Conservation (phyloP, 2,113 vertebrate species). For the Uria lomvia region DNA sequence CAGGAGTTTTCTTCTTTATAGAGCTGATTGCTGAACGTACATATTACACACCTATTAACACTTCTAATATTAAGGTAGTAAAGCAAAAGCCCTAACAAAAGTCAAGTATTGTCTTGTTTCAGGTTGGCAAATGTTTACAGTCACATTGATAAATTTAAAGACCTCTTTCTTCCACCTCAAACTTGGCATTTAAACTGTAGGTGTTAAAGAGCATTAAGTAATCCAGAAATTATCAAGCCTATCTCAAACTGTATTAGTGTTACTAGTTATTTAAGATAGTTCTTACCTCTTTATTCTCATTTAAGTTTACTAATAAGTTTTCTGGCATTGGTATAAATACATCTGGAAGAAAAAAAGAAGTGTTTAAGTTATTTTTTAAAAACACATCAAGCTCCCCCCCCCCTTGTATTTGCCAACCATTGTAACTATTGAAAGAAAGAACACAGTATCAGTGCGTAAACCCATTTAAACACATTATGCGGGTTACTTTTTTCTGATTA, state of each 20-base stretch:
- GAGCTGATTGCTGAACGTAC: not conserved
- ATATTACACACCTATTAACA: not conserved
- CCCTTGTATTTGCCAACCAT: not conserved
- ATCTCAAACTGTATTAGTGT: not conserved
- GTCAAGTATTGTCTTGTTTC: not conserved
- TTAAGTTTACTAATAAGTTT: constrained; percentile 95
- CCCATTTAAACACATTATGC: not conserved
- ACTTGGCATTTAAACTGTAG: not conserved
- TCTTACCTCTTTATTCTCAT: constrained; percentile 97
- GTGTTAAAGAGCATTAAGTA: not conserved
- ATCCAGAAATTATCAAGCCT: not conserved
- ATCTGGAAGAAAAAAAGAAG: constrained; percentile 79
- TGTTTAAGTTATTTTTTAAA: not conserved
- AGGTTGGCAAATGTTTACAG: not conserved
- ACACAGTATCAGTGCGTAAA: not conserved
- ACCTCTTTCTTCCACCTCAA: not conserved
- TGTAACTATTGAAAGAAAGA: not conserved
- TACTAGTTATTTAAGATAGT: not conserved
- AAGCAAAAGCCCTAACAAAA: not conserved
- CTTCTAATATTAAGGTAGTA: not conserved
- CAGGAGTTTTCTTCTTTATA: not conserved
- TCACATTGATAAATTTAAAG: not conserved
- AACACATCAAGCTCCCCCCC: not conserved
- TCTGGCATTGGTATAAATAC: constrained; percentile 98
- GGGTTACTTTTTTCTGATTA: not conserved